Percentiles rank a stretch among this genome's conserved stretches.
Evolutionary conservation across 2,888 invertebrate genomes (phyloP).

Genomic region (Dioctria rufipes): DNA sequence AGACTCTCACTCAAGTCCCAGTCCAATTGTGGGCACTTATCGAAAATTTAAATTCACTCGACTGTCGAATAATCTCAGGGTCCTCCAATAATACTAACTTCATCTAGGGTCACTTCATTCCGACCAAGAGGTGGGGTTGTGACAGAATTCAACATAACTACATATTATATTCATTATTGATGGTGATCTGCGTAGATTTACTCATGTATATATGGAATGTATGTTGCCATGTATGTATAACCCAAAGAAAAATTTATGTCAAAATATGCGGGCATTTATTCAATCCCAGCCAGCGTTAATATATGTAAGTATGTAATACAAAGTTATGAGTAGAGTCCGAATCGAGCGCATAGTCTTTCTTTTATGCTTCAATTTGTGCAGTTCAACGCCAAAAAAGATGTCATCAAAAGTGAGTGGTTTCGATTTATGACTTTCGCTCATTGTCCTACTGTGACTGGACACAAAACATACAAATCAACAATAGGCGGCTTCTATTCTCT

Average conservation of each 20-base stretch:
- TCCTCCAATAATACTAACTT: not conserved
- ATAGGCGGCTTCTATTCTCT: not conserved
- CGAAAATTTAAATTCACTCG: constrained; percentile 2
- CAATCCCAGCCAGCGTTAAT: not conserved
- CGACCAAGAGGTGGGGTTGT: not conserved
- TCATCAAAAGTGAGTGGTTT: constrained; percentile 37
- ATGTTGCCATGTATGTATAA: not conserved
- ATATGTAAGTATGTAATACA: not conserved
- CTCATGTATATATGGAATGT: not conserved
- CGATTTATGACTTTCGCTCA: constrained; percentile 26
- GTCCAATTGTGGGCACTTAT: constrained; percentile 33
- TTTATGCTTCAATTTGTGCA: constrained; percentile 32
- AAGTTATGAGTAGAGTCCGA: not conserved
- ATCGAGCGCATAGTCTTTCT: not conserved
- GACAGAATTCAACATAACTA: too few relatives aligned
- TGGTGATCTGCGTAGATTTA: constrained; percentile 9
- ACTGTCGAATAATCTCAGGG: constrained; percentile 26
- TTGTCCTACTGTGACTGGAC: constrained; percentile 7
- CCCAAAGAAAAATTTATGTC: constrained; percentile 1
- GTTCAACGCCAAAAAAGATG: constrained; percentile 30
- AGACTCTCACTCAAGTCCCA: too few relatives aligned
- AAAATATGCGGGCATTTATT: constrained; percentile 24
- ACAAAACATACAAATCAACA: not conserved
- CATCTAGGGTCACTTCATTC: not conserved
- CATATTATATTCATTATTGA: not conserved